phyloP scores from a whole-genome alignment of 2,113 vertebrate species.

The Tachycineta bicolor region DNA sequence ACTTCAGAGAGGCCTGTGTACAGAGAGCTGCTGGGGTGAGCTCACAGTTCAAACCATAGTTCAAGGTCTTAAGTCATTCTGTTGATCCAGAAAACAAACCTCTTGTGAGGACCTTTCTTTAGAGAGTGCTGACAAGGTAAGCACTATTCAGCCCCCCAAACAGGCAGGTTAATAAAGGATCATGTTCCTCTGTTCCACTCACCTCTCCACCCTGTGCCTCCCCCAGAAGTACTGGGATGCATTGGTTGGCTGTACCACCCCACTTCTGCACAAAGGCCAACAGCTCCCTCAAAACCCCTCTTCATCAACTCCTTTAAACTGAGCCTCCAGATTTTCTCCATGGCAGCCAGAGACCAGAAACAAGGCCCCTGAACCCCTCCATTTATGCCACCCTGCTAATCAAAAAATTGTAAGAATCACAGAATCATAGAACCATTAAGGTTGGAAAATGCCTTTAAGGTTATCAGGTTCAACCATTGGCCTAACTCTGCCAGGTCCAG shows the following conservation, averaged over 20 bases:
- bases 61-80: neutral
- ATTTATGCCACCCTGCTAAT: neutral
- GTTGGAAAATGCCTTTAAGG: neutral
- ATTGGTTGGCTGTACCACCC: neutral
- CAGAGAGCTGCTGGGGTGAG: neutral
- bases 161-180: neutral
- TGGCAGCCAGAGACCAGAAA: neutral
- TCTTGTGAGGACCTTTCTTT: neutral
- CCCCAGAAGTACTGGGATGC: neutral
- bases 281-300: neutral
- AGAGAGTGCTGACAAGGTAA: neutral
- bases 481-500: neutral
- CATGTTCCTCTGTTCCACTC: neutral
- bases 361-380: rapidly evolving
- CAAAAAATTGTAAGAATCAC: neutral
- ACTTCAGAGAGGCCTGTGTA: neutral
- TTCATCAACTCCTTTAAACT: neutral
- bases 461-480: neutral
- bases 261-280: neutral
- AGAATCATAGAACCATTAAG: neutral
- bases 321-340: neutral
- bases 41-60: neutral
- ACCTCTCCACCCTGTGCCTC: neutral
- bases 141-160: rapidly evolving
- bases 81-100: neutral